Conservation (phyloP, 2,888 invertebrate genomes). For the Tolmerus cingulatus region DNA sequence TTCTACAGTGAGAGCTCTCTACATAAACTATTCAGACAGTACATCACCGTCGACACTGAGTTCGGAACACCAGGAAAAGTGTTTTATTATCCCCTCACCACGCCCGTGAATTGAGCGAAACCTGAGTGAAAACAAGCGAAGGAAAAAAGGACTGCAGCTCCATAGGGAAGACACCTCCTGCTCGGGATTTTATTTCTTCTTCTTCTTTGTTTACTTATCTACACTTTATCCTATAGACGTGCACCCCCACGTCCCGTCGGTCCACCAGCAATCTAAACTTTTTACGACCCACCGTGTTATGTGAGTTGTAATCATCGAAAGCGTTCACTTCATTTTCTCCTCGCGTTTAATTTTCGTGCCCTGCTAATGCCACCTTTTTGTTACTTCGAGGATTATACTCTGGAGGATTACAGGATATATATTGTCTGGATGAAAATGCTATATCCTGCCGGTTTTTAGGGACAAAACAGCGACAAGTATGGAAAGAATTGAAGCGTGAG, state of each 20-base stretch:
- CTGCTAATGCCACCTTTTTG: constrained; percentile 33
- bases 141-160: neutral
- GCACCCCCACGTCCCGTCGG: constrained; percentile 2
- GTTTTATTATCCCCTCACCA: neutral
- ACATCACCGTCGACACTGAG: neutral
- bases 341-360: constrained; percentile 30
- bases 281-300: constrained; percentile 34
- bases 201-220: constrained; percentile 9
- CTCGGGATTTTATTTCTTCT: neutral
- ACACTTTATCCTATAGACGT: neutral
- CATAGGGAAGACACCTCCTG: neutral
- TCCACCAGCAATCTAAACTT: constrained; percentile 22
- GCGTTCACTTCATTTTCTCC: constrained; percentile 31
- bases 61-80: neutral
- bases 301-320: constrained; percentile 37
- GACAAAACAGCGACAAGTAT: constrained; percentile 28
- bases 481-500: constrained; percentile 3
- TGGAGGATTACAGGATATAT: constrained; percentile 9
- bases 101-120: neutral
- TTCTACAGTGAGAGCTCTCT: neutral
- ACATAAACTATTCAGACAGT: neutral
- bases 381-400: constrained; percentile 23
- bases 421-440: neutral
- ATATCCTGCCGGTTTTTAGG: neutral
- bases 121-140: neutral